These are phyloP conservation scores for Drosophila sulfurigaster DNA, from an alignment of 1,140 invertebrate species.

Conservation along the genomic window DNA sequence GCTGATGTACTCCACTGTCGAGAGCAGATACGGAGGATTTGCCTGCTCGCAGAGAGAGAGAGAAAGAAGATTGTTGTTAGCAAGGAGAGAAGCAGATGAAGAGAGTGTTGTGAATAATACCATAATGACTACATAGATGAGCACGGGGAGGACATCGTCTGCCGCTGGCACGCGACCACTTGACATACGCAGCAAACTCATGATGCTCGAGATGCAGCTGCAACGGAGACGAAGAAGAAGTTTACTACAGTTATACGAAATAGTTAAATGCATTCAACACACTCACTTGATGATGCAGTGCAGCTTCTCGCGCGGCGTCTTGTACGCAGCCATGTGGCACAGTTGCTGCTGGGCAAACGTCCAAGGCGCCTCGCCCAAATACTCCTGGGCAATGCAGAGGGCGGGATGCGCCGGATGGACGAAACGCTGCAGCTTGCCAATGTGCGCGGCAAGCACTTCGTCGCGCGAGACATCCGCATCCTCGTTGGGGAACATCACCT, in stretches of 20 bases:
- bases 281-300: slow-evolving; percentile 87
- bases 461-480: slow-evolving; percentile 97
- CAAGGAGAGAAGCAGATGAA: too few species aligned
- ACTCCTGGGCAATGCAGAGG: slow-evolving; percentile 92
- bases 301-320: slow-evolving; percentile 98
- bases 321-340: slow-evolving; percentile 96
- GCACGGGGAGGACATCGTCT: slow-evolving; percentile 98
- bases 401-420: slow-evolving; percentile 94
- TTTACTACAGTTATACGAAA: neutral
- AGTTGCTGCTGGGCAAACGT: slow-evolving; percentile 98
- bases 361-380: slow-evolving; percentile 97
- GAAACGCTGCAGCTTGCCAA: slow-evolving; percentile 92
- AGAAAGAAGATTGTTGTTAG: neutral
- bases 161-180: slow-evolving; percentile 94
- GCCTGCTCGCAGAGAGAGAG: slow-evolving; percentile 87
- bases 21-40: slow-evolving; percentile 97
- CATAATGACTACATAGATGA: slow-evolving; percentile 98
- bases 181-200: slow-evolving; percentile 95
- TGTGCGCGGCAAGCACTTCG: slow-evolving; percentile 95
- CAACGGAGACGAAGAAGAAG: slow-evolving; percentile 57
- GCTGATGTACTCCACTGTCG: slow-evolving; percentile 98
- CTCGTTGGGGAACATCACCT: slow-evolving; percentile 98
- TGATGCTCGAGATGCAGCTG: slow-evolving; percentile 95
- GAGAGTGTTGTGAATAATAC: slow-evolving; percentile 84
- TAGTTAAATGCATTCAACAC: neutral